phyloP scores from a whole-genome alignment of 2,888 invertebrate genomes.

The Protophormia terraenovae region DNA sequence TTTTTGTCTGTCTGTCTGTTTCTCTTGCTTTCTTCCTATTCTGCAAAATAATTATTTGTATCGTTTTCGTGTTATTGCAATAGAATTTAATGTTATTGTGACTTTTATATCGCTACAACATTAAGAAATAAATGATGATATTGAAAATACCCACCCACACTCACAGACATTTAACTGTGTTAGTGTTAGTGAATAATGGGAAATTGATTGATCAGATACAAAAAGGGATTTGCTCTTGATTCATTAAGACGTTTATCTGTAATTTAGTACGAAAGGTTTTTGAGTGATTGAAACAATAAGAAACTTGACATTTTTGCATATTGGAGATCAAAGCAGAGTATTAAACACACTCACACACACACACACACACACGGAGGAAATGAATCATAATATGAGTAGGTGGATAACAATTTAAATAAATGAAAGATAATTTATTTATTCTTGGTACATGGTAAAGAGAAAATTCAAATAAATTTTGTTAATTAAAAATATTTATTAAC shows the following conservation, averaged over 20 bases:
- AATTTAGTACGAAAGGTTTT: constrained; percentile 5
- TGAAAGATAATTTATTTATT: too few relatives aligned
- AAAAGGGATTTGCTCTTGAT: constrained; percentile 35
- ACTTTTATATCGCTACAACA: constrained; percentile 19
- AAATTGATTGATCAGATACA: constrained; percentile 55
- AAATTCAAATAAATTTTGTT: too few relatives aligned
- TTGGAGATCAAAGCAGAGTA: too few relatives aligned
- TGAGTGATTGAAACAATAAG: constrained; percentile 35
- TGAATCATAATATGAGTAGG: too few relatives aligned
- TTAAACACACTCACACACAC: too few relatives aligned
- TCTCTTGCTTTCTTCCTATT: background rate
- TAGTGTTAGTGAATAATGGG: background rate
- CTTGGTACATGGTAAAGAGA: too few relatives aligned
- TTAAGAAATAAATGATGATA: constrained; percentile 15
- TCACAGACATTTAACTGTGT: background rate
- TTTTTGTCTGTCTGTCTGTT: background rate
- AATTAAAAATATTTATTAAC: too few relatives aligned
- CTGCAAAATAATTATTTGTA: constrained; percentile 23
- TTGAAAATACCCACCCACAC: background rate
- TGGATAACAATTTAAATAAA: too few relatives aligned
- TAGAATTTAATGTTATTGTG: constrained; percentile 6
- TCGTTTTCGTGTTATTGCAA: background rate
- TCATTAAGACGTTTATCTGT: constrained; percentile 42
- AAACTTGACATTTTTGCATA: constrained; percentile 32
- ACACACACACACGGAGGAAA: too few relatives aligned